Percentiles rank a stretch among this genome's conserved stretches.
Conservation (phyloP, 2,797 vertebrate species). For the Gymnothorax javanicus region DNA sequence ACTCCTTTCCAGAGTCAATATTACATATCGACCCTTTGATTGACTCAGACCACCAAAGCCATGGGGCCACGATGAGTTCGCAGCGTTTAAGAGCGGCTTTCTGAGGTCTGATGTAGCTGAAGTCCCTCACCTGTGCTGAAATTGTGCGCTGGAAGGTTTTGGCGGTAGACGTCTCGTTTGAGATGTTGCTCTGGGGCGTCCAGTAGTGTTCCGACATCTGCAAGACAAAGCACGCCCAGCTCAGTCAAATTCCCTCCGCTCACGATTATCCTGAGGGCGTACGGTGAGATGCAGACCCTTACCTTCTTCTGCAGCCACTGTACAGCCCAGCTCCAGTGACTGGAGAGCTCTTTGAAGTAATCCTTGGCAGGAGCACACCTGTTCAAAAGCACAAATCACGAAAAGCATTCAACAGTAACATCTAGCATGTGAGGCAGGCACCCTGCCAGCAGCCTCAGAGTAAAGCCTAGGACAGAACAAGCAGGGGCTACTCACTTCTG, state of each 20-base stretch:
- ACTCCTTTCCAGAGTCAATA: background rate
- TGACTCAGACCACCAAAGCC: background rate
- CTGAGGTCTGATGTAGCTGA: background rate
- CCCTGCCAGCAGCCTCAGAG: background rate
- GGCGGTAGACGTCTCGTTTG: constrained; percentile 97
- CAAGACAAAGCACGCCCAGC: constrained; percentile 41
- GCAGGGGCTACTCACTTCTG: constrained; percentile 88
- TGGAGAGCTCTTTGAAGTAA: constrained; percentile 96
- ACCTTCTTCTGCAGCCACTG: constrained; percentile 99
- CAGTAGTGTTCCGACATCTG: constrained; percentile 99
- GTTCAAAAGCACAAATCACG: constrained; percentile 40
- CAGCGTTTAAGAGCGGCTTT: background rate
- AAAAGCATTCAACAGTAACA: background rate
- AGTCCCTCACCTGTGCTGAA: constrained; percentile 87
- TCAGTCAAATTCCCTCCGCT: background rate
- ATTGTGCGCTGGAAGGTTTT: constrained; percentile 99
- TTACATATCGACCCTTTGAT: background rate
- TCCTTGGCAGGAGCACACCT: constrained; percentile 95
- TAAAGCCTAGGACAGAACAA: background rate
- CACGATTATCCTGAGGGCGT: background rate
- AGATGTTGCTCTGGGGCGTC: constrained; percentile 97
- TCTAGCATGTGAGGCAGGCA: background rate
- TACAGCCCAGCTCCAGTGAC: constrained; percentile 98
- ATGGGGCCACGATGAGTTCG: no score
- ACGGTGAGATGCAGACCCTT: constrained; percentile 21